Conservation (phyloP, 1,140 invertebrate genomes). For the Scaptomyza hsui region DNA sequence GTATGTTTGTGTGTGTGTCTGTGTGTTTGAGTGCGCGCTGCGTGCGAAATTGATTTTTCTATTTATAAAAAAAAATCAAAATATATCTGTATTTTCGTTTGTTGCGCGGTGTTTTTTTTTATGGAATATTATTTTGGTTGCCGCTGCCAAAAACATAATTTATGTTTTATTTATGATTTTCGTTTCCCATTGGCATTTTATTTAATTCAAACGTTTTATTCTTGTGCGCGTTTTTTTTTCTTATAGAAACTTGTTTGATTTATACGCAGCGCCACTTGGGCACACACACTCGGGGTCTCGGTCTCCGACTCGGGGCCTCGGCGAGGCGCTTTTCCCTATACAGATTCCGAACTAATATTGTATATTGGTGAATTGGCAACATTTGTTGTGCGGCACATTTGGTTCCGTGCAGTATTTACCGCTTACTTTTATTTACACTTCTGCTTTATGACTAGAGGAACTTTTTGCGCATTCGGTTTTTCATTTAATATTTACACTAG, state of each 20-base stretch:
- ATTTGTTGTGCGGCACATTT: slow-evolving; percentile 33
- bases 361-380: neutral
- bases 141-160: slow-evolving; percentile 75
- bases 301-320: slow-evolving; percentile 1
- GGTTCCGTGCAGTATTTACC: slow-evolving; percentile 52
- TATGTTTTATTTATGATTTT: slow-evolving; percentile 81
- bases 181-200: slow-evolving; percentile 48
- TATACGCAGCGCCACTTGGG: slow-evolving; percentile 69
- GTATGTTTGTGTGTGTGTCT: slow-evolving; percentile 32
- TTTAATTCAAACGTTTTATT: slow-evolving; percentile 26
- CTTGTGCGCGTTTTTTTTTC: slow-evolving; percentile 29
- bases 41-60: slow-evolving; percentile 82
- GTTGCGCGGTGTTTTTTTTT: slow-evolving; percentile 51
- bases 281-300: slow-evolving; percentile 23
- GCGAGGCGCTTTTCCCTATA: slow-evolving; percentile 10
- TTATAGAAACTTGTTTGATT: slow-evolving; percentile 76
- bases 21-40: slow-evolving; percentile 58
- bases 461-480: slow-evolving; percentile 57
- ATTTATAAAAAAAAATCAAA: slow-evolving; percentile 83
- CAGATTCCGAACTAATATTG: slow-evolving; percentile 2
- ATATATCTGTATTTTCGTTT: slow-evolving; percentile 71
- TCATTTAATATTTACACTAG: slow-evolving; percentile 65
- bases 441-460: slow-evolving; percentile 57
- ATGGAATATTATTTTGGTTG: slow-evolving; percentile 66
- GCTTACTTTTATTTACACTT: slow-evolving; percentile 68